Percentiles rank a stretch among this genome's conserved stretches.
These are phyloP conservation scores for Aphaenogaster rudis DNA, from an alignment of 1,140 invertebrate species.

Conservation along the genomic window DNA sequence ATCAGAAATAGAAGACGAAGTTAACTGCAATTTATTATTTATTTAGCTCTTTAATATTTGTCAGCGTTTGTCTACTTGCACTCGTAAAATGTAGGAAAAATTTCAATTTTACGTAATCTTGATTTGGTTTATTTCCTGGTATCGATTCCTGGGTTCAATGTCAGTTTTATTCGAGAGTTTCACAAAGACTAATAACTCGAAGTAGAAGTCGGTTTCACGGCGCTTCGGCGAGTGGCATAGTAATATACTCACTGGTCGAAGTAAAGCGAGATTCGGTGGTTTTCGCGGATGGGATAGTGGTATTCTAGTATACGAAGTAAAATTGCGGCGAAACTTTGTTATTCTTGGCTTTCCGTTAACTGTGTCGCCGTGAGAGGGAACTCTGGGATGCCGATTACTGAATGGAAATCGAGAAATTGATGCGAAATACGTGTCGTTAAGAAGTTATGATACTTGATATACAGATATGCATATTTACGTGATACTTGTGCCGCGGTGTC, in stretches of 20 bases:
- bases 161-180: conserved; percentile 54
- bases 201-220: conserved; percentile 47
- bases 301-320: conserved; percentile 54
- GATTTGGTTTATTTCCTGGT: conserved; percentile 18
- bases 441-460: conserved; percentile 2
- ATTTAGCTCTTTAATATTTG: background rate
- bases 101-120: conserved; percentile 22
- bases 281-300: conserved; percentile 27
- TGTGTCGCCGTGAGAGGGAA: conserved; percentile 43
- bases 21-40: conserved; percentile 24
- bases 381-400: conserved; percentile 58
- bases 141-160: conserved; percentile 24
- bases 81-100: background rate
- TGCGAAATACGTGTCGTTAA: conserved; percentile 45
- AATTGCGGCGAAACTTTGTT: conserved; percentile 64
- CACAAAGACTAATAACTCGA: conserved; percentile 61
- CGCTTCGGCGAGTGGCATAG: conserved; percentile 30
- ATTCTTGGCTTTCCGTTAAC: conserved; percentile 55
- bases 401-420: conserved; percentile 70
- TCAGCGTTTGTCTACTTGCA: background rate
- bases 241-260: conserved; percentile 54
- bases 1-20: background rate
- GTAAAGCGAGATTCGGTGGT: conserved; percentile 59
- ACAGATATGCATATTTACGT: background rate
- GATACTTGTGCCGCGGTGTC: conserved; percentile 26